Base-by-base conservation (phyloP, 2,888 invertebrate genomes). In the Imbricaverruca yamaguchii region DNA sequence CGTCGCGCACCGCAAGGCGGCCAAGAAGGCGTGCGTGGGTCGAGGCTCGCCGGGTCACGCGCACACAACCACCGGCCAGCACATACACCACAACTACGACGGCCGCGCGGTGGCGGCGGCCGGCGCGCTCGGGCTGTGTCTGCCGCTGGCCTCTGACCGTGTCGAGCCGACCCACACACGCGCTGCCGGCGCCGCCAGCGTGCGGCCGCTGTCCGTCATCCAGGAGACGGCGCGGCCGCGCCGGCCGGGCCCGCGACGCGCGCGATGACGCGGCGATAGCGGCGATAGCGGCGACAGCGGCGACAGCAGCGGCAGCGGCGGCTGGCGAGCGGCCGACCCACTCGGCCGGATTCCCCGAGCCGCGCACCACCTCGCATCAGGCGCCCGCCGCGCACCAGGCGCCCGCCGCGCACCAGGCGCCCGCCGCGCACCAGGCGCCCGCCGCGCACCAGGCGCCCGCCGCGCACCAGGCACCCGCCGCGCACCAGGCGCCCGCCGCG, bases 31-130 rank as follows among this genome's bases (percentile, higher is more conserved):
- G 21, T 74, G 74, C 10, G 74, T 74, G 74, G 18, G 53, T 8
- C 53, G 39, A 4, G 74, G 74, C 18, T 9, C 74, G 8, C 53
- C 74, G 8, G 25, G 74, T 21, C 74, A 74, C 74, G 74, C 74
- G 21, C 74, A 74, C 74, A 74, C 74, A 53, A 74, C 74, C 74
- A 74, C 74, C 13, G 74, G 74, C 53, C 74, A 74, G 74, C 74
- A 74, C 74, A 74, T 74, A 6, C 74, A 74, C 53, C 74, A 74
- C 53, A 53, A 53, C 53, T 74, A 53, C 21, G 74, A 18, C 39
- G 18, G 15, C 23, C 39, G 53, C 18, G 18, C 74, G 9, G 74
- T 74, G 74, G 13, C 74, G 9, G 74, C 23, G 74, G 7, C 74
- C 6, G 74, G 74, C 18, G 74, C 74, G 74, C 74, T 74, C 18